Base-by-base conservation (phyloP, 2,797 vertebrate genomes). In the Microctenopoma lineatum region DNA sequence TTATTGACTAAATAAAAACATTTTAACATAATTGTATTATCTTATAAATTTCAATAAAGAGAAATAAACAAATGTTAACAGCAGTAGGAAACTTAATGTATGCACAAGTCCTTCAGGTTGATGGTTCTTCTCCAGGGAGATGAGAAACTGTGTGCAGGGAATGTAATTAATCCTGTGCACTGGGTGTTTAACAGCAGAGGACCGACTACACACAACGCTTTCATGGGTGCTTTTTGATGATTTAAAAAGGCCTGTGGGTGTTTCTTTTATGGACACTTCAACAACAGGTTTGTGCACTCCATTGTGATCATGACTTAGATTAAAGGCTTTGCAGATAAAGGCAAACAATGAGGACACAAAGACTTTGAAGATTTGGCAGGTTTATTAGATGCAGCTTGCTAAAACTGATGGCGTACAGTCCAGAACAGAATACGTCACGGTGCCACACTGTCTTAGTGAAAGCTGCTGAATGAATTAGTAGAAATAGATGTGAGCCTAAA, bases 231-330 rank as follows among this genome's bases (percentile, higher is more conserved):
- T 54, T 64, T 73, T 39, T 55, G 39, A 72, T 70, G 18, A 15
- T 46, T 59, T 39, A n/a, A 15, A 66, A 64, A 57, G 26, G 57
- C 57, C 44, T 32, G 16, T 15, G 4, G 18, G 18, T 4, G 16
- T 32, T 15, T 1, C 72, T 83, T 79, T 76, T 53, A 71, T 72
- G 69, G 29, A 60, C 58, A 57, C 44, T 73, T 59, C 16, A n/a
- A 58, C 47, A 50, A 13, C 38, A 16, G 18, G 18, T 15, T 18
- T 16, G 12, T 0, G 26, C 39, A 48, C 3, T 18, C 25, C 27
- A 65, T 66, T 65, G 50, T 29, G 50, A n/a, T n/a, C 25, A 18
- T 29, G 16, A 61, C 21, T 26, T 34, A 58, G 70, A 81, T 77
- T 47, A 81, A 81, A 83, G 67, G 60, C 54, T 27, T 47, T 18